Base-by-base conservation (phyloP, 2,888 invertebrate genomes). In the Diogma glabrata region DNA sequence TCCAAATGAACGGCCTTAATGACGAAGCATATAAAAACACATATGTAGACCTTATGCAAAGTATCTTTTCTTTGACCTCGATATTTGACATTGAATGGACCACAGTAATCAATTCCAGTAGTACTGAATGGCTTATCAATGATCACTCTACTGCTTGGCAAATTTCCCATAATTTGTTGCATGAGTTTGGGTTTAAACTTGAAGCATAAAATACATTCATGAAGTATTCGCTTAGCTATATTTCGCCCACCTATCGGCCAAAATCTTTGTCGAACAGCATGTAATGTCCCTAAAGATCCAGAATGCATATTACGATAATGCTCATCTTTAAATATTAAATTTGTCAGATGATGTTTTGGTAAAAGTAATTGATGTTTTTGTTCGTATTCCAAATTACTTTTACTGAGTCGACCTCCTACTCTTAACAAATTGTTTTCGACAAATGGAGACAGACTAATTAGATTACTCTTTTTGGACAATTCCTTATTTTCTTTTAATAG, bases 1-100 rank as follows among this genome's bases (percentile, higher is more conserved):
- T 46, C 51, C 10, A 47, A 19, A 23, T 45, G 40, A 40, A n/a
- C 17, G 3, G 28, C 38, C 14, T 49, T 40, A 17, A 20, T 40
- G 3, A 8, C 5, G 20, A 60, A 50, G 49, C 58, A 57, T 10
- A 58, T 56, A 55, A 58, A 60, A 8, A 59, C 30, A 50, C 57
- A 59, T 20, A 46, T 17, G 14, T 50, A 45, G 7, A 26, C 40
- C n/a, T 48, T 48, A 2, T 20, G 10, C 5, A 30, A n/a, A 3
- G 36, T 1, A n/a, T 23, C 22, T 20, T 19, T 20, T 48, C 43
- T 7, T 22, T 22, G 23, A 4, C 10, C 8, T 45, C 10, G 9
- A 40, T 40, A 40, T 16, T 45, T 45, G 4, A 22, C 2, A n/a
- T 45, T 10, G 12, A 45, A 45, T 5, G 45, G 45, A 22, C 45